Base-by-base conservation (phyloP, 2,888 invertebrate species). In the Acleris sparsana region DNA sequence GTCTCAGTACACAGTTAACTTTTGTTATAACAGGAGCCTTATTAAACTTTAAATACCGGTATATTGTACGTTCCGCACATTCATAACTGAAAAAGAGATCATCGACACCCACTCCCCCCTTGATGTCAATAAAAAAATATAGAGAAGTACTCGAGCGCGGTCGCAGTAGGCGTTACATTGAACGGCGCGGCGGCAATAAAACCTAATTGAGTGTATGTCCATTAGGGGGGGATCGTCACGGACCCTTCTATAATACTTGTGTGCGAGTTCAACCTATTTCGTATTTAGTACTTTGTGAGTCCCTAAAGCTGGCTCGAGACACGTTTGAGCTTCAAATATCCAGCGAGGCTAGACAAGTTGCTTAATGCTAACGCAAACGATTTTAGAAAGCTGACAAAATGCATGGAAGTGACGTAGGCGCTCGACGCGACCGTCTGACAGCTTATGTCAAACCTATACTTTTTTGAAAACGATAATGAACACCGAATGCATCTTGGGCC, bases 191-290 rank as follows among this genome's bases (percentile, higher is more conserved):
- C 75, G 80, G 86, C 85, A 82, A 87, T 90, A 87, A 89, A 89
- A 87, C 81, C 84, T 90, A 89, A 90, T 90, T 90, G 90, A 88
- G 87, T 89, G 89, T 88, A 84, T 85, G 86, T 77, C 88, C 88
- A 88, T 90, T 89, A 87, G 79, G 83, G 82, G 33, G 74, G 80
- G 78, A 78, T 77, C 81, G 77, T 80, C 78, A 77, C 72, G 75
- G 62, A 52, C 66, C 60, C 66, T 66, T 57, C 66, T 57, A 62
- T 66, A 66, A 51, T 57, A 66, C 62, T 62, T 62, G 66, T 46
- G 57, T 66, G 62, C 46, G 62, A 66, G 66, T 66, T 61, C 56
- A 56, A 62, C 66, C 57, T 57, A 62, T 66, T 62, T 57, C 66
- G 61, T 56, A 52, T 57, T 62, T 66, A 46, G 61, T 60, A 61